A percentile compares a stretch with the other conserved stretches of the same genome.
Conservation (phyloP, 2,797 vertebrate species). For the Lophotriccus pileatus region DNA sequence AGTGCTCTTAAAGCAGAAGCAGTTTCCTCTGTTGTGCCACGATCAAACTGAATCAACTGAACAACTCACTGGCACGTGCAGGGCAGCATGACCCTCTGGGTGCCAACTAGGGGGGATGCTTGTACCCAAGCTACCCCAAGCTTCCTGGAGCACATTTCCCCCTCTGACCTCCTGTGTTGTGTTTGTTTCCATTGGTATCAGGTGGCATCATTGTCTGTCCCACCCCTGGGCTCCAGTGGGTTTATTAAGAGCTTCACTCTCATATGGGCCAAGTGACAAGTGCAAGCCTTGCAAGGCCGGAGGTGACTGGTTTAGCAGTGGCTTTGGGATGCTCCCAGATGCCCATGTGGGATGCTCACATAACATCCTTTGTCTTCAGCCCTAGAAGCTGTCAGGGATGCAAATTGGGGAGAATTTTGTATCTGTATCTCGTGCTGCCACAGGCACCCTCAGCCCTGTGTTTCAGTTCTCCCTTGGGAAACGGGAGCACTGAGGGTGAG, state of each 20-base stretch:
- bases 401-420: background rate
- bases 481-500: rapidly evolving
- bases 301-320: background rate
- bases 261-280: background rate
- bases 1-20: background rate
- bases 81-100: rapidly evolving
- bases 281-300: background rate
- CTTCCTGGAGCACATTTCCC: background rate
- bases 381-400: background rate
- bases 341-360: background rate
- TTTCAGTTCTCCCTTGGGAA: background rate
- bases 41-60: background rate
- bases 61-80: background rate
- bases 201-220: background rate
- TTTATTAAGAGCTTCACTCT: background rate
- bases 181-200: background rate
- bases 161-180: background rate
- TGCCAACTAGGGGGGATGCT: background rate
- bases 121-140: rapidly evolving
- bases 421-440: background rate
- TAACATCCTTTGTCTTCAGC: background rate
- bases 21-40: rapidly evolving
- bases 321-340: background rate
- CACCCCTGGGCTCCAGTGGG: background rate
- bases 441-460: rapidly evolving